Base-by-base conservation (phyloP, 2,888 invertebrate genomes). In the Asteroscopus sphinx region DNA sequence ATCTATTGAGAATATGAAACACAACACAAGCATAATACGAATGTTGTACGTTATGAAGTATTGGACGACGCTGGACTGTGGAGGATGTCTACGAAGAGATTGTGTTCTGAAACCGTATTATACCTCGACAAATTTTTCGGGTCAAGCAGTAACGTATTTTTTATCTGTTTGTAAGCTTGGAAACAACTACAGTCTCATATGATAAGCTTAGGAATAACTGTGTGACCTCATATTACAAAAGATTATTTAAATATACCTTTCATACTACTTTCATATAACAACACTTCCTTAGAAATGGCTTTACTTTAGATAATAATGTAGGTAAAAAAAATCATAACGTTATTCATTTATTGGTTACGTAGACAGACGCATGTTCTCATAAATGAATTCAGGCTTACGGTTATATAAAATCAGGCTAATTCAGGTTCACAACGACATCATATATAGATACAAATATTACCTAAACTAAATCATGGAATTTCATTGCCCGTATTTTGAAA, bases 1-100 rank as follows among this genome's bases (percentile, higher is more conserved):
- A 80, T 86, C 79, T 81, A 81, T 81, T 69, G 74, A 73, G 73
- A 76, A 80, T 81, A 80, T 79, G 76, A 76, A 80, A 79, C 74
- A 79, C 73, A 80, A 79, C 74, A 79, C 73, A 66, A 75, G 66
- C 70, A 65, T 57, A 71, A 71, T 67, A 63, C 55, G 57, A 70
- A 64, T 68, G 54, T 56, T 62, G 37, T 54, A 58, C 59, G 57
- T 56, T 67, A 67, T 57, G 64, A 63, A 71, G 61, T 70, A 63
- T 56, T 61, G 64, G 48, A 40, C 45, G 12, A 41, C n/a, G 35
- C 44, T 48, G 63, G 61, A 60, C 61, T 59, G 44, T 56, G 26
- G 16, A 41, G 42, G 17, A 49, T 12, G 58, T 35, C 57, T 56
- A 28, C 15, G 60, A 11, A 13, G 8, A 55, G 48, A 71, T 61